Base-by-base conservation (phyloP, 2,113 vertebrate genomes). In the Pholis gunnellus region DNA sequence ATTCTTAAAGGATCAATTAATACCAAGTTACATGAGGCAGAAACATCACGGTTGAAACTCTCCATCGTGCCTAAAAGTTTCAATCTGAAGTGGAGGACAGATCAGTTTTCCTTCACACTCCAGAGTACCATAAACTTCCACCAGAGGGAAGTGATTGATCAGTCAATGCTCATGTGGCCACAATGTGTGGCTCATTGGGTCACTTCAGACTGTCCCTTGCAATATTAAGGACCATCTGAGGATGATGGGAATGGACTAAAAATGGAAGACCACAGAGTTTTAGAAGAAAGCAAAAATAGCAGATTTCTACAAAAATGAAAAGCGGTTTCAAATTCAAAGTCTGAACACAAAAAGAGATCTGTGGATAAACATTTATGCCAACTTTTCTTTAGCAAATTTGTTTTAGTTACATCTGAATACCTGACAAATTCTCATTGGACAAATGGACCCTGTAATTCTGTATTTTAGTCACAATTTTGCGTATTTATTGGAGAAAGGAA, bases 121-220 rank as follows among this genome's bases (percentile, higher is more conserved):
- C 17, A 59, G 15, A 42, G 34, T 40, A 25, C 27, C 31, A 36
- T 0, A 25, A 50, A 38, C 13, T 0, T 56, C 5, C 83, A 86
- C 72, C 1, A 86, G 83, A 34, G 75, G 78, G 31, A 81, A 79
- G 50, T 2, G n/a, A 57, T 0, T 17, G 1, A 4, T 17, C 9
- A 7, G 7, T 13, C 9, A 14, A 3, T 15, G 34, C 2, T 68
- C 6, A 22, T 9, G 3, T 31, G 61, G 4, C 8, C 46, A 65
- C 29, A 20, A 57, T 5, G 29, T 6, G 10, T 6, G 25, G n/a
- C 52, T 56, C 9, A 56, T 56, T 44, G n/a, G 6, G 25, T 27
- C 38, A 6, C n/a, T 56, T 40, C 17, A 76, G 13, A 25, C 59
- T n/a, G 0, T 22, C 17, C 20, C 25, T 10, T 9, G 4, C 18